phyloP scores from a whole-genome alignment of 2,888 invertebrate species.

The Pollenia labialis region DNA sequence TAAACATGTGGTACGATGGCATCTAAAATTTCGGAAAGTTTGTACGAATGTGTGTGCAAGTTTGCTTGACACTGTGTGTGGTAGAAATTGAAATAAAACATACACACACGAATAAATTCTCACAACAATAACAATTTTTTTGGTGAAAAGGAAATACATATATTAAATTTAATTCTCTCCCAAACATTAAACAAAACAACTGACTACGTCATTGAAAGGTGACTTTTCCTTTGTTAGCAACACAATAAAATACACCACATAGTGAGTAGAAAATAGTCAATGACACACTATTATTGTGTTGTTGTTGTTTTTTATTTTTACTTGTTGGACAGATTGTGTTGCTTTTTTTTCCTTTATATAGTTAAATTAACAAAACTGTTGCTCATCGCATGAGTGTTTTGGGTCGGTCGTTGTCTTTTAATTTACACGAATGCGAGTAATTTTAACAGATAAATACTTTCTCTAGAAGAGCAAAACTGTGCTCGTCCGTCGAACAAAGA shows the following conservation, averaged over 20 bases:
- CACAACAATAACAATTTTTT: background rate
- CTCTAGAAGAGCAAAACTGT: conserved; percentile 14
- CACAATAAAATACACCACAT: conserved; percentile 47
- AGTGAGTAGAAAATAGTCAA: conserved; percentile 27
- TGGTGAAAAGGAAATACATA: conserved; percentile 6
- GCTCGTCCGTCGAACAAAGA: conserved; percentile 24
- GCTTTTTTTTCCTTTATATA: conserved; percentile 11
- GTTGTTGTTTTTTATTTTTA: conserved; percentile 31
- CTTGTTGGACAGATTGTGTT: conserved; percentile 70
- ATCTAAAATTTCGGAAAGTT: background rate
- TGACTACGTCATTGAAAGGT: conserved; percentile 72
- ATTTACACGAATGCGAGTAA: conserved; percentile 23
- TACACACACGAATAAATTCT: background rate
- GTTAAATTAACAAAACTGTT: conserved; percentile 64
- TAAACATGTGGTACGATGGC: conserved; percentile 51
- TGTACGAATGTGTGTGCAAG: background rate
- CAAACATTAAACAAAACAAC: conserved; percentile 33
- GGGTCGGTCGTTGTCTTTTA: conserved; percentile 36
- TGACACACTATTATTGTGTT: conserved; percentile 32
- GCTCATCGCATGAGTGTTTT: conserved; percentile 58
- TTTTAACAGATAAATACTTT: background rate
- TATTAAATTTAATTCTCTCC: conserved; percentile 52
- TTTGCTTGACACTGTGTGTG: conserved; percentile 12
- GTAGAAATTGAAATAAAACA: conserved; percentile 48
- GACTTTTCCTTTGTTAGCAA: conserved; percentile 61